Evolutionary conservation across 1,140 invertebrate genomes (phyloP), one percentile per base, ranked within the genome.

Genomic region (Agrypnia vestita): DNA sequence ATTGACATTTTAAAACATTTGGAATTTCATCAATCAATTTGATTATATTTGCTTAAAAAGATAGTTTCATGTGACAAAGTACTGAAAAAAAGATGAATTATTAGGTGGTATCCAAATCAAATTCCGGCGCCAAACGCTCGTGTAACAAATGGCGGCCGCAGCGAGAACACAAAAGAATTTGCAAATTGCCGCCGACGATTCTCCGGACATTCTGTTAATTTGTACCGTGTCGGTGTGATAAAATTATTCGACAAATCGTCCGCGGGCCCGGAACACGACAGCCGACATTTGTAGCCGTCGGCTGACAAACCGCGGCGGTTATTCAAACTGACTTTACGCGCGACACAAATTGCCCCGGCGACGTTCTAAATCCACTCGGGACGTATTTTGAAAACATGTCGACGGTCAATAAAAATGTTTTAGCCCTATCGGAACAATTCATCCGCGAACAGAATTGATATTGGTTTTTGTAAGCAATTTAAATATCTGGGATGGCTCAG

Each of bases 121-220:
- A 47, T 69, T 69, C 46, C 64, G 1, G n/a, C 17, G 64, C 44
- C 44, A 15, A 19, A 7, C 43, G 15, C 17, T 47, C 43, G 43
- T 12, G 1, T 47, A n/a, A 47, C 43, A 69, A 69, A 69, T 35
- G 35, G 55, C 35, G 64, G 1, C 44, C 15, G 44, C 4, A 21
- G 44, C 8, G 64, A 19, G 44, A 69, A 69, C 9, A 69, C 64
- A 69, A 47, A 47, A 47, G 64, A 69, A 69, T 69, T 49, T 69
- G 64, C 64, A 69, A 69, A 69, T 69, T 69, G 64, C n/a, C 25
- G 4, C 3, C 15, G 4, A n/a, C 64, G 64, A 46, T 69, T 69
- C 12, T 21, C 44, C 44, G 64, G 44, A 69, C 64, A 46, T 47
- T 46, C 64, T 12, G 64, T 10, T 69, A 69, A 69, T 69, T 69